Percentiles rank a stretch among this genome's conserved stretches.
Evolutionary conservation across 2,888 invertebrate species (phyloP).

Genomic region (Latheticus oryzae): DNA sequence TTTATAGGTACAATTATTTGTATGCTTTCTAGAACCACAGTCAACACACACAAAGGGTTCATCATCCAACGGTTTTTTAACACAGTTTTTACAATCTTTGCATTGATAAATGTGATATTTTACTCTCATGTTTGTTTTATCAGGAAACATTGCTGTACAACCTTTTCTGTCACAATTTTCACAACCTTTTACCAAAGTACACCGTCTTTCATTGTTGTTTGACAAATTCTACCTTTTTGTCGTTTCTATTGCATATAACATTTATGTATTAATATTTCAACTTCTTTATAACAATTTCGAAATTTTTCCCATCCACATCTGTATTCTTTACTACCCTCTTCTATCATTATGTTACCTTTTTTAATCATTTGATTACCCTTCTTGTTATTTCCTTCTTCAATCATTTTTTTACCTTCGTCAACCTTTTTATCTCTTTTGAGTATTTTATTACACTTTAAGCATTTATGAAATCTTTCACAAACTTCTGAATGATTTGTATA

Average conservation of each 20-base stretch:
- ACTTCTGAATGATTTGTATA: no score
- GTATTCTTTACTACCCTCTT: conserved; percentile 22
- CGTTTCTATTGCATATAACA: conserved; percentile 14
- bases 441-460: conserved; percentile 25
- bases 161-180: conserved; percentile 8
- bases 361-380: conserved; percentile 10
- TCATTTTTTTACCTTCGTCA: conserved; percentile 7
- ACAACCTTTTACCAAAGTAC: conserved; percentile 2
- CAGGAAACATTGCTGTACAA: conserved; percentile 1
- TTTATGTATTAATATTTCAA: conserved; percentile 26
- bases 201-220: conserved; percentile 10
- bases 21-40: no score
- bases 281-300: conserved; percentile 29
- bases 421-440: conserved; percentile 13
- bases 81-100: no score
- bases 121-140: conserved; percentile 11
- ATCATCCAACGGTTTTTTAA: no score
- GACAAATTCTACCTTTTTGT: conserved; percentile 6
- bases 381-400: conserved; percentile 9
- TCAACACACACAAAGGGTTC: no score
- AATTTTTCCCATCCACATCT: conserved; percentile 30
- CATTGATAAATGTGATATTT: no score
- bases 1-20: no score
- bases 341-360: conserved; percentile 25
- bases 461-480: conserved; percentile 19